Conservation (phyloP, 2,797 vertebrate species). For the Xiphophorus birchmanni region DNA sequence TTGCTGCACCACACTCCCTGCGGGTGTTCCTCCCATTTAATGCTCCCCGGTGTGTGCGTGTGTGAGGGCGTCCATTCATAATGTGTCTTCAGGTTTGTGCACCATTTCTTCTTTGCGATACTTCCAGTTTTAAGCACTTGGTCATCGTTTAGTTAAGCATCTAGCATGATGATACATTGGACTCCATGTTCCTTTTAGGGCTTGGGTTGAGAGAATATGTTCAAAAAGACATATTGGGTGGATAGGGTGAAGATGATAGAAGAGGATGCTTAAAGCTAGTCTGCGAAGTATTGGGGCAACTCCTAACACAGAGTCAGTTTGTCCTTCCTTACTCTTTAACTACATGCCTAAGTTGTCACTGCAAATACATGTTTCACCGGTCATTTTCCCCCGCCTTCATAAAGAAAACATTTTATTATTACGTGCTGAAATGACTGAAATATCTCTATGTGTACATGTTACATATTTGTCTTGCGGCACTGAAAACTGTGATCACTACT, state of each 20-base stretch:
- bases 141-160: slow-evolving; percentile 6
- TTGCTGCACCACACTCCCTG: slow-evolving; percentile 63
- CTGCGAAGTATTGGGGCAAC: slow-evolving; percentile 18
- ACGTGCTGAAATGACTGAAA: slow-evolving; percentile 51
- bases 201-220: slow-evolving; percentile 25
- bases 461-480: slow-evolving; percentile 39
- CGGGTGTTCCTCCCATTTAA: slow-evolving; percentile 58
- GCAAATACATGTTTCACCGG: slow-evolving; percentile 35
- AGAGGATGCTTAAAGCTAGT: slow-evolving; percentile 42
- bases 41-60: slow-evolving; percentile 14
- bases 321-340: slow-evolving; percentile 28
- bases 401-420: slow-evolving; percentile 51
- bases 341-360: slow-evolving; percentile 48
- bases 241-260: not conserved
- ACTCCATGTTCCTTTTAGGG: not conserved
- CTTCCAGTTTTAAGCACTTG: not conserved
- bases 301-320: slow-evolving; percentile 38
- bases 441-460: slow-evolving; percentile 29
- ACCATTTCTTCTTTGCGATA: not conserved
- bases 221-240: slow-evolving; percentile 23
- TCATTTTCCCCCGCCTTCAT: slow-evolving; percentile 45
- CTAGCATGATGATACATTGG: slow-evolving; percentile 13
- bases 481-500: slow-evolving; percentile 7
- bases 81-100: slow-evolving; percentile 17
- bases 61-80: slow-evolving; percentile 21